Conservation (phyloP, 2,888 invertebrate species). For the Leptinotarsa juncta region DNA sequence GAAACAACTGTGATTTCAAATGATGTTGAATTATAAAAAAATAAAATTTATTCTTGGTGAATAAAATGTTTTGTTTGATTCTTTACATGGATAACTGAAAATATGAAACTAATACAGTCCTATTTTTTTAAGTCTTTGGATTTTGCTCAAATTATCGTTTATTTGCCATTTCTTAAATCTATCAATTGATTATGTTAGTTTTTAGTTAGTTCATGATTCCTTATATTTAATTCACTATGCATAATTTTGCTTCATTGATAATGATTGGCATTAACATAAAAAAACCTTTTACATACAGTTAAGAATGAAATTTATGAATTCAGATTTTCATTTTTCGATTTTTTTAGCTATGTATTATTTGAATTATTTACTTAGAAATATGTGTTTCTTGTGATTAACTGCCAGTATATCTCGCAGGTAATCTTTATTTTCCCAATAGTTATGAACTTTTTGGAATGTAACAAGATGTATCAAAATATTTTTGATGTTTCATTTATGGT, state of each 20-base stretch:
- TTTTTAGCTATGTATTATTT: neutral
- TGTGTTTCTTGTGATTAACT: too few species aligned
- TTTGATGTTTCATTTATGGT: neutral
- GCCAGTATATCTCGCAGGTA: too few species aligned
- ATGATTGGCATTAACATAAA: neutral
- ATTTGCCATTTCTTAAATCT: conserved; percentile 8
- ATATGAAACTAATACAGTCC: neutral
- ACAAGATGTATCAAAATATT: conserved; percentile 17
- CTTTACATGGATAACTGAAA: neutral
- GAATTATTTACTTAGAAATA: too few species aligned
- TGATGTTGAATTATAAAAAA: too few species aligned
- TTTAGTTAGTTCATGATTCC: neutral
- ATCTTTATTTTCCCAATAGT: neutral
- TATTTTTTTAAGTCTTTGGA: neutral
- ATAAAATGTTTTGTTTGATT: too few species aligned
- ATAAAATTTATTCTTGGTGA: too few species aligned
- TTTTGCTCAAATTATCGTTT: conserved; percentile 6
- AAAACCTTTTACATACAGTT: too few species aligned
- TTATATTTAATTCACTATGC: neutral
- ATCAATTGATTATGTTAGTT: neutral
- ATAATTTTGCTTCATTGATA: neutral
- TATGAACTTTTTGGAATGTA: conserved; percentile 3
- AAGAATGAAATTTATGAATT: too few species aligned
- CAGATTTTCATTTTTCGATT: too few species aligned
- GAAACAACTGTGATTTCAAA: too few species aligned